Evolutionary conservation across 2,797 vertebrate species (phyloP), one percentile per base, ranked within the genome.

Genomic region (Labeo calbasu): DNA sequence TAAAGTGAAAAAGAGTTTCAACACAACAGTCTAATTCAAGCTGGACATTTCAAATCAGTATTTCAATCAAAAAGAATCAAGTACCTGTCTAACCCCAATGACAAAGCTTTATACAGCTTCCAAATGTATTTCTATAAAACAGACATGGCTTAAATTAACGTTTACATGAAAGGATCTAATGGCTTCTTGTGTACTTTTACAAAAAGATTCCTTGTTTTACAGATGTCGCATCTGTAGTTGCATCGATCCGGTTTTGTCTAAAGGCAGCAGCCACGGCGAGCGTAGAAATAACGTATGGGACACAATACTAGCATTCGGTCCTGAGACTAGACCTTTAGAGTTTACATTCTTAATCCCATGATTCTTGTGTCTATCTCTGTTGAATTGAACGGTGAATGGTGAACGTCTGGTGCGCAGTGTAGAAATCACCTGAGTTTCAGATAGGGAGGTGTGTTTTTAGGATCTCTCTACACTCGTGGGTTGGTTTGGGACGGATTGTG

Each of bases 401-500:
- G 83, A 91, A 86, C 88, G 63, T 86, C 91, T 93, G 93, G 93
- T 95, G 40, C 6, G 93, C 95, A 95, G 95, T 93, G 90, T 94
- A 96, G 93, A 96, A 96, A 95, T 94, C 94, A 96, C 95, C 96
- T 97, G 98, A 98, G 97, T 96, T 96, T 93, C 92, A 93, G 91
- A 91, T 90, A 94, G 90, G 80, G 51, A 85, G 81, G 82, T 51
- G 86, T 86, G 72, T 66, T 78, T 46, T 63, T 79, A 65, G 81
- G 63, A 13, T 69, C 71, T 55, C 25, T 59, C 90, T 91, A 88
- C 88, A 17, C 65, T 65, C 13, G 25, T 63, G 77, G 46, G 19
- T 86, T 61, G 21, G 25, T 25, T 65, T 75, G 15, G 75, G 76
- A 82, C 73, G 76, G 68, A 84, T 53, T 78, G 78, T 82, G 76